These are phyloP conservation scores for Pelmatolapia mariae DNA, from an alignment of 2,113 vertebrate genomes.

Conservation along the genomic window DNA sequence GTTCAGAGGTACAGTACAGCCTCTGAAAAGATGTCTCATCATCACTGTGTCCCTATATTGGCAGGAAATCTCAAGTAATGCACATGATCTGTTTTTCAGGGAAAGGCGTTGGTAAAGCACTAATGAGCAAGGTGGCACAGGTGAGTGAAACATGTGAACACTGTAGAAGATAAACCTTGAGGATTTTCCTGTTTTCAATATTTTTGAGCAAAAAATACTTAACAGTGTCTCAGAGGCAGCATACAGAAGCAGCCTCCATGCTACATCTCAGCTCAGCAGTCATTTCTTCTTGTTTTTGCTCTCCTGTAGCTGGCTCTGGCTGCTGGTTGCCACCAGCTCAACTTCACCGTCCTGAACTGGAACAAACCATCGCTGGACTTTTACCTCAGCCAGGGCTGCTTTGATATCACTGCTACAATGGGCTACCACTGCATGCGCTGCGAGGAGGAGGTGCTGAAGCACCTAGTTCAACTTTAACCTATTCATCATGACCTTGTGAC, in stretches of 20 bases:
- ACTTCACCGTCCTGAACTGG: too few species aligned
- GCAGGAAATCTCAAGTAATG: accelerated
- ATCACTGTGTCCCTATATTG: neutral
- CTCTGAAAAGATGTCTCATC: too few species aligned
- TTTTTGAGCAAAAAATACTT: neutral
- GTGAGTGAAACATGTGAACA: too few species aligned
- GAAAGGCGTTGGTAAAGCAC: accelerated
- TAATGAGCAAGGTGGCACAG: too few species aligned
- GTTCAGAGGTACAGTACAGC: slow-evolving; percentile 68
- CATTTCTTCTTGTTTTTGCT: too few species aligned
- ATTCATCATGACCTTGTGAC: neutral
- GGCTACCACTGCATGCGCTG: too few species aligned
- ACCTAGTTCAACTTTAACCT: slow-evolving; percentile 54
- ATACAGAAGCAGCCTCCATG: neutral
- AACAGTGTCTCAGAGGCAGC: neutral
- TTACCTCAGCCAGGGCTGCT: too few species aligned
- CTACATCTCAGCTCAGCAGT: neutral
- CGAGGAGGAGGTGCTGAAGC: slow-evolving; percentile 47
- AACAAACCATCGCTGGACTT: too few species aligned
- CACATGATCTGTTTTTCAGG: too few species aligned
- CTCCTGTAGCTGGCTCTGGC: too few species aligned
- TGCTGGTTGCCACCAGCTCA: too few species aligned
- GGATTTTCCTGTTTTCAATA: accelerated
- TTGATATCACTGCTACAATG: accelerated
- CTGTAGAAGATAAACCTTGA: accelerated